Percentiles rank a stretch among this genome's conserved stretches.
Conservation (phyloP, 2,113 vertebrate species). For the Psittacula cyanocephala region DNA sequence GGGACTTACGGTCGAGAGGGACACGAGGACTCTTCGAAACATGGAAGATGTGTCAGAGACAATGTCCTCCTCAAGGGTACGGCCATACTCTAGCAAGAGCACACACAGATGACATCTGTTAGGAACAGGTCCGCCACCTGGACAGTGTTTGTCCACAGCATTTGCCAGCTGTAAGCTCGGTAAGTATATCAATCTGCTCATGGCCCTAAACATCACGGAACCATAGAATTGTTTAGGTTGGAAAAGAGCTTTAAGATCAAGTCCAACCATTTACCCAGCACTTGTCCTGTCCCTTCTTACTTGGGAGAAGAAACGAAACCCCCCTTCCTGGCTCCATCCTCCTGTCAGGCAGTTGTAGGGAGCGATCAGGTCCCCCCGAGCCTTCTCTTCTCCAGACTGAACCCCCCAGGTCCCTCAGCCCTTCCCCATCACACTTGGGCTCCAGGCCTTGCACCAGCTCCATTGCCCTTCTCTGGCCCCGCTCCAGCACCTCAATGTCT, state of each 20-base stretch:
- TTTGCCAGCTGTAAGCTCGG: neutral
- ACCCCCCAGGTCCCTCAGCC: neutral
- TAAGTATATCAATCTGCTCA: neutral
- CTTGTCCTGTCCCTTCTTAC: neutral
- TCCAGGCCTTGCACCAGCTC: neutral
- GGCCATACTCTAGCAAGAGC: slow-evolving; percentile 76
- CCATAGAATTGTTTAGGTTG: neutral
- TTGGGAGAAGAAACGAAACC: neutral
- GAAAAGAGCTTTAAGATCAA: neutral
- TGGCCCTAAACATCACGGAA: neutral
- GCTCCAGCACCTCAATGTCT: neutral
- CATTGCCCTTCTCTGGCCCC: neutral
- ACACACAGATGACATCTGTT: neutral
- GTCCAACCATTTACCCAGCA: neutral
- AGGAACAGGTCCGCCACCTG: neutral
- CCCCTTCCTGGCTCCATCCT: neutral
- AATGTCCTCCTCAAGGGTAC: slow-evolving; percentile 85
- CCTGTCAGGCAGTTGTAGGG: neutral
- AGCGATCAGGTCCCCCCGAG: neutral
- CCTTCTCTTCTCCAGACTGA: neutral
- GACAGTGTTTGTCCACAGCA: neutral
- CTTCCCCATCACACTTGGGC: neutral
- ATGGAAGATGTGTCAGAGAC: slow-evolving; percentile 89
- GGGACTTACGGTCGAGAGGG: slow-evolving; percentile 84
- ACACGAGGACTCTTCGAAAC: slow-evolving; percentile 93